These are phyloP conservation scores for Chondrilla cf. caribensis DNA, from an alignment of 37 sponge, comb jelly and placozoan species.

Conservation along the genomic window DNA sequence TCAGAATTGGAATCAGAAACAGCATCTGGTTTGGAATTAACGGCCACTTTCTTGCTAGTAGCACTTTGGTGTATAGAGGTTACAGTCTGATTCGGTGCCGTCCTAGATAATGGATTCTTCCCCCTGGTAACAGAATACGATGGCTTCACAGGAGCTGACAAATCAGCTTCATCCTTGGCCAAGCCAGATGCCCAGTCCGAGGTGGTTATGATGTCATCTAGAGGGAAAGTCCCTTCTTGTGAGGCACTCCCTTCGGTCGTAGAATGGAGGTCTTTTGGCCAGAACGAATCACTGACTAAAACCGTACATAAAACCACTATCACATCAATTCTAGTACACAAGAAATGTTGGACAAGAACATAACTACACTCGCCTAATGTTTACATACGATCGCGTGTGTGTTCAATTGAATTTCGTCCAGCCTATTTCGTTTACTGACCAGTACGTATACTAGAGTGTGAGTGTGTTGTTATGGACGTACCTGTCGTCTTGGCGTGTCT, in stretches of 20 bases:
- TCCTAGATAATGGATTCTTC: not conserved
- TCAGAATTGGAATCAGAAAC: not conserved
- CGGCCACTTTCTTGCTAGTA: not conserved
- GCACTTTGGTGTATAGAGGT: not conserved
- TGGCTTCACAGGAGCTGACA: not conserved
- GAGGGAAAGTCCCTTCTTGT: not conserved
- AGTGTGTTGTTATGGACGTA: no score
- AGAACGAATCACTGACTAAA: not conserved
- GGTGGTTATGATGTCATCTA: constrained; percentile 13
- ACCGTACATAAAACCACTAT: no score
- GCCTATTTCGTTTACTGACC: no score
- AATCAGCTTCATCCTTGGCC: not conserved
- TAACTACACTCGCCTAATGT: no score
- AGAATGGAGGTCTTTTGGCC: not conserved
- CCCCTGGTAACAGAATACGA: not conserved
- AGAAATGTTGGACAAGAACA: no score
- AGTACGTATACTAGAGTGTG: no score
- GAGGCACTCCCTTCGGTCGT: not conserved
- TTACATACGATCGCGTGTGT: no score
- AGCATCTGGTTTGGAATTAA: no score
- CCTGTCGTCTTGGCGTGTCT: constrained; percentile 55
- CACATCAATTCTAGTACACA: no score
- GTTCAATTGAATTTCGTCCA: no score
- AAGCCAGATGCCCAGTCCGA: constrained; percentile 7
- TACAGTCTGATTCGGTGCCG: not conserved